These are phyloP conservation scores for Eurystomus glaucurus DNA, from an alignment of 2,797 vertebrate genomes.

Conservation along the genomic window DNA sequence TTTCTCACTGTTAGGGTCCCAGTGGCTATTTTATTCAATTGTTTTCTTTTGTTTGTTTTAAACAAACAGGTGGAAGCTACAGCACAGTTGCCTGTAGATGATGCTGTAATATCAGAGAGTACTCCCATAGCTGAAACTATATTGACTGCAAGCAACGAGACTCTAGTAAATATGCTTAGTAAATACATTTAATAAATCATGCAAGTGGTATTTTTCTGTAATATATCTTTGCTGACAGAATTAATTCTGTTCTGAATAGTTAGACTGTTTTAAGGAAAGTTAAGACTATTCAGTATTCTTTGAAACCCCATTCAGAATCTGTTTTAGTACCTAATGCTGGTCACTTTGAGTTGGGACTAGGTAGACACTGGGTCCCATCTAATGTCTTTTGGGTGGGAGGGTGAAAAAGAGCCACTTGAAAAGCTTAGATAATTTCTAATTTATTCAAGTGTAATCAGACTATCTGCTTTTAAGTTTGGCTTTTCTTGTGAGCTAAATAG, in stretches of 20 bases:
- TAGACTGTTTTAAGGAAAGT: not conserved
- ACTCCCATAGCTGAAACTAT: constrained; percentile 87
- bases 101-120: constrained; percentile 85
- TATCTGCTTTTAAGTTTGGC: constrained; percentile 30
- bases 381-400: not conserved
- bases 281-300: constrained; percentile 1
- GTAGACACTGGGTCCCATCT: not conserved
- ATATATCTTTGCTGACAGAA: constrained; percentile 27
- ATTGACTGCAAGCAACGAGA: constrained; percentile 87
- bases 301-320: not conserved
- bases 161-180: constrained; percentile 86
- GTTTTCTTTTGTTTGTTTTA: constrained; percentile 84
- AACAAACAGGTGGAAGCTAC: constrained; percentile 87
- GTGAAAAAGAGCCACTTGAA: not conserved
- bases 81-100: constrained; percentile 86
- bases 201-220: constrained; percentile 74
- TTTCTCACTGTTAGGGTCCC: constrained; percentile 62
- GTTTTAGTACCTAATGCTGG: not conserved
- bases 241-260: not conserved
- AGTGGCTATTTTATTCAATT: constrained; percentile 80
- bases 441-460: not conserved
- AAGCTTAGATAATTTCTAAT: not conserved
- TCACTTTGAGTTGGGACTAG: not conserved
- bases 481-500: constrained; percentile 24
- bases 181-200: constrained; percentile 78